A percentile compares a stretch with the other conserved stretches of the same genome.
Conservation (phyloP, 2,113 vertebrate genomes). For the Ia io region DNA sequence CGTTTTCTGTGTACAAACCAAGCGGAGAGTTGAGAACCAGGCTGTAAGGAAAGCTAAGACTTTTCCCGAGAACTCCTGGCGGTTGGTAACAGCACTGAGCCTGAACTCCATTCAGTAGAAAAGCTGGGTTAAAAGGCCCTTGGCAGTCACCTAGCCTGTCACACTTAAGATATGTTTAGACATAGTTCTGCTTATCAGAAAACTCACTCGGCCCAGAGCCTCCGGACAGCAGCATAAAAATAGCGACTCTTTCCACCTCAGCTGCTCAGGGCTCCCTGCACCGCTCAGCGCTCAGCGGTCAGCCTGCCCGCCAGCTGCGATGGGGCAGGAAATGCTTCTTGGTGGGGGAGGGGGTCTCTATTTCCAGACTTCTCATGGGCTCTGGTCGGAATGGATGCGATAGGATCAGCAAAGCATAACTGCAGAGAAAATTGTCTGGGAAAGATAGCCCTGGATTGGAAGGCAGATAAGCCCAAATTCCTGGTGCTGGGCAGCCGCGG, state of each 20-base stretch:
- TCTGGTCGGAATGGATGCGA: neutral
- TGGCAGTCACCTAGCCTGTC: neutral
- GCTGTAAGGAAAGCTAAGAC: neutral
- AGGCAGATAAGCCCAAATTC: conserved; percentile 30
- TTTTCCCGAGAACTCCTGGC: neutral
- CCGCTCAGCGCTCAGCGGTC: neutral
- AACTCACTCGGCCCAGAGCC: neutral
- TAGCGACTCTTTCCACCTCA: neutral
- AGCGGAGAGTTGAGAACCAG: neutral
- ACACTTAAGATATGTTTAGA: neutral
- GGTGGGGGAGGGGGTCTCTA: neutral
- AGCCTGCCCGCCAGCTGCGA: neutral
- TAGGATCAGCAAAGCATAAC: conserved; percentile 47
- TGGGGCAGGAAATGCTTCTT: neutral
- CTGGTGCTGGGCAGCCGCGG: neutral
- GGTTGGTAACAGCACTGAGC: neutral
- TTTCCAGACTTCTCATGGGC: neutral
- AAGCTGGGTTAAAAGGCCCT: conserved; percentile 17
- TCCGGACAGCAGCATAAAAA: neutral
- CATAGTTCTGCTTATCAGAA: neutral
- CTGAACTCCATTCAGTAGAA: neutral
- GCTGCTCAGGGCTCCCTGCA: neutral
- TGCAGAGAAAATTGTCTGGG: conserved; percentile 60
- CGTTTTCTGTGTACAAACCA: neutral
- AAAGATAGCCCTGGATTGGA: conserved; percentile 38